Evolutionary conservation across 1,140 invertebrate genomes (phyloP).

Genomic region (Colletes gigas): DNA sequence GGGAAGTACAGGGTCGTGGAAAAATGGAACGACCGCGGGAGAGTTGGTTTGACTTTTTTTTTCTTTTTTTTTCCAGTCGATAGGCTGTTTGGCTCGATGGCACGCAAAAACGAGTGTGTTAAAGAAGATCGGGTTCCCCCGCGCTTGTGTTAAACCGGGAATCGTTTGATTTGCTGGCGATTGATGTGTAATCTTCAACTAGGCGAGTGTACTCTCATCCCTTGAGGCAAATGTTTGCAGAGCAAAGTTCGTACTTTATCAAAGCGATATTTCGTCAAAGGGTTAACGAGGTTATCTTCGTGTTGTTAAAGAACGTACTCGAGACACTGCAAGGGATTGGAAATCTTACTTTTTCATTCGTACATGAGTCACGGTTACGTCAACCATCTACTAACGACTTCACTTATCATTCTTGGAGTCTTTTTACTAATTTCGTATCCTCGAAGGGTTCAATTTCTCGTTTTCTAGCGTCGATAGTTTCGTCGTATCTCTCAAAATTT

Average conservation of each 20-base stretch:
- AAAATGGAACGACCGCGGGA: background rate
- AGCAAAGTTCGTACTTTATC: conserved; percentile 4
- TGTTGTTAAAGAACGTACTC: background rate
- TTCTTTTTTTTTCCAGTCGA: background rate
- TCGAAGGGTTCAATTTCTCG: no score
- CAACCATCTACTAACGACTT: no score
- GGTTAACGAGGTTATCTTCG: conserved; percentile 6
- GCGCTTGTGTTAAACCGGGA: background rate
- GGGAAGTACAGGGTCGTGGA: background rate
- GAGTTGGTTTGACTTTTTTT: background rate
- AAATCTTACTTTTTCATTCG: background rate
- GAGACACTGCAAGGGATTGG: background rate
- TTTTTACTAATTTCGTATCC: no score
- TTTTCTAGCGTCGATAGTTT: no score
- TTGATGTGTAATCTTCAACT: conserved; percentile 21
- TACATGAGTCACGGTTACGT: no score
- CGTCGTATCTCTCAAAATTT: no score
- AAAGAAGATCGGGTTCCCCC: background rate
- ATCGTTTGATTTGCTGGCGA: conserved; percentile 10
- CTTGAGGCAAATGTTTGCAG: conserved; percentile 2
- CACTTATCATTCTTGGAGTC: no score
- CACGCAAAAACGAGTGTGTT: background rate
- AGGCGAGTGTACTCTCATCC: background rate
- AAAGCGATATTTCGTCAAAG: conserved; percentile 11
- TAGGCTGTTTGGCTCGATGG: background rate